Evolutionary conservation across 1,140 invertebrate species (phyloP), one percentile per base, ranked within the genome.

Genomic region (Drosophila hydei): DNA sequence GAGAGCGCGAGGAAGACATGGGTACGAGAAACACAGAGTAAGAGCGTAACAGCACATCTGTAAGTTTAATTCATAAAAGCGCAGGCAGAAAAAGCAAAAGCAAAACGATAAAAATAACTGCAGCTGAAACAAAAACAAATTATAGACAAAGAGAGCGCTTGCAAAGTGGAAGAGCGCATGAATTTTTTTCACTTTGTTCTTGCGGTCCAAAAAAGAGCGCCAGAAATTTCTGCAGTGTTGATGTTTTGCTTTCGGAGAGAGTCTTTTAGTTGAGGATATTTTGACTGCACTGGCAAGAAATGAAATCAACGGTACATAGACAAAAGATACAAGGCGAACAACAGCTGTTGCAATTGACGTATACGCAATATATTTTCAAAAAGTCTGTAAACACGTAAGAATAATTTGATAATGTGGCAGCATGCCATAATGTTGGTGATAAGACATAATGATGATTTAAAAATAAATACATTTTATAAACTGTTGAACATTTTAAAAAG

Each of bases 21-120:
- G 30, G 30, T 36, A 36, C 33, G 6, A 50, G 25, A 33, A 21
- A 58, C 42, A 59, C 16, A 18, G 33, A 36, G 48, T 4, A 70
- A 58, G 21, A 14, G 40, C 25, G 23, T 45, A 43, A 55, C 21
- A 55, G 52, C 8, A 19, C 38, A 25, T n/a, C 19, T 55, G 65
- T 59, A 75, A 47, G 63, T 76, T 79, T 84, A 85, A 84, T 84
- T 84, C 79, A 84, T 84, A 68, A 84, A 84, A 79, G 56, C 60
- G 7, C 9, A 43, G 6, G 21, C 18, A 40, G 63, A 45, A 63
- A 33, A 40, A 56, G 63, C 52, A 63, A 33, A 40, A 56, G 23
- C 14, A 43, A 56, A 56, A 8, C 12, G 12, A 43, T 7, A 52
- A 30, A 59, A 30, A 40, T 50, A 47, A 42, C 23, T 40, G 52